Percentiles rank a stretch among this genome's conserved stretches.
These are phyloP conservation scores for Galeopterus variegatus DNA, from an alignment of 2,113 vertebrate genomes.

Conservation along the genomic window DNA sequence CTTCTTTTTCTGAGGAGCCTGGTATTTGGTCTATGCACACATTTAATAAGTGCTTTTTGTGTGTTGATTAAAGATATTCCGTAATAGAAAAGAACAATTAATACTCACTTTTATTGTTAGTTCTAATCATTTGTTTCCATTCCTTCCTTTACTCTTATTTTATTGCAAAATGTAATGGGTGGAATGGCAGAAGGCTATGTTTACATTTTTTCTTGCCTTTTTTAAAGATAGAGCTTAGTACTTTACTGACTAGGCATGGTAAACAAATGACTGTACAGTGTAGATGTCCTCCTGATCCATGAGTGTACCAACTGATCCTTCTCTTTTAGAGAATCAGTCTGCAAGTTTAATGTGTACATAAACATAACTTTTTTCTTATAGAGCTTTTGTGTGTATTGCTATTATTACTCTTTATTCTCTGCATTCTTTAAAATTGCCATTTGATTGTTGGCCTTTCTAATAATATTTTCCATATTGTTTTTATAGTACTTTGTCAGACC, in stretches of 20 bases:
- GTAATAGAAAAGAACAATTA: not conserved
- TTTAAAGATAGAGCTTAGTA: not conserved
- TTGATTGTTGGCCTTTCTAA: not conserved
- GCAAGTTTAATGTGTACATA: not conserved
- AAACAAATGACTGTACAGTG: not conserved
- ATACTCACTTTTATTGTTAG: not conserved
- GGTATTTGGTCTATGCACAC: not conserved
- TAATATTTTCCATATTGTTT: slow-evolving; percentile 53
- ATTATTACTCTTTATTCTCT: not conserved
- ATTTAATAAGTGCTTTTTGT: not conserved
- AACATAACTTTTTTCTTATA: not conserved
- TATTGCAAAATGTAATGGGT: not conserved
- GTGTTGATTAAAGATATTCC: not conserved
- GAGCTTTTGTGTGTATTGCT: not conserved
- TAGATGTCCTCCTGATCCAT: not conserved
- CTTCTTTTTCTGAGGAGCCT: not conserved
- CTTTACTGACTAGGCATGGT: not conserved
- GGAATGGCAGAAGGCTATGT: not conserved
- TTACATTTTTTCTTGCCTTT: not conserved
- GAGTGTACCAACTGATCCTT: not conserved
- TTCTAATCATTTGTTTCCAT: not conserved
- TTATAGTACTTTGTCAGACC: slow-evolving; percentile 94
- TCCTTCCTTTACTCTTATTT: not conserved
- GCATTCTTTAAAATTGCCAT: not conserved
- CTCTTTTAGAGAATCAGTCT: not conserved